Conservation (phyloP, 1,140 invertebrate species). For the Stenopsyche tienmushanensis region DNA sequence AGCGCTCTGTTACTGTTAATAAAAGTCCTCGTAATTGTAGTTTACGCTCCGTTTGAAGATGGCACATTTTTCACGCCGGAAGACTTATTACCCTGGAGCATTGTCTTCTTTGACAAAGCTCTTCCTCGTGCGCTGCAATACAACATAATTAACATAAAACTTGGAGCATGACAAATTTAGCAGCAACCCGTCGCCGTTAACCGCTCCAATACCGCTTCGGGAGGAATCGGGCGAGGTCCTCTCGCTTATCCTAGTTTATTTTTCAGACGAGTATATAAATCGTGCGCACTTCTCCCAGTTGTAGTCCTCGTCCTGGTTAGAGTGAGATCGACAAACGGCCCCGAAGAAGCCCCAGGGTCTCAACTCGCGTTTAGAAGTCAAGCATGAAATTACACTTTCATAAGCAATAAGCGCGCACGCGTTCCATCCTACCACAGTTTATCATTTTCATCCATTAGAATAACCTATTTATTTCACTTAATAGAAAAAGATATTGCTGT, state of each 20-base stretch:
- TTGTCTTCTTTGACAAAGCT: slow-evolving; percentile 12
- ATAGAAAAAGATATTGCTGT: slow-evolving; percentile 16
- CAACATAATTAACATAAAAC: slow-evolving; percentile 31
- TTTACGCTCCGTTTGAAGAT: slow-evolving; percentile 1
- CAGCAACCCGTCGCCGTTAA: not conserved
- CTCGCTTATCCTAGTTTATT: no score
- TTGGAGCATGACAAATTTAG: slow-evolving; percentile 15
- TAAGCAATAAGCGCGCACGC: slow-evolving; percentile 34
- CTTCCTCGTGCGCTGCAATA: not conserved
- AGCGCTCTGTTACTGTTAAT: no score
- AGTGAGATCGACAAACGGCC: not conserved
- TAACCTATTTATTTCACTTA: slow-evolving; percentile 24
- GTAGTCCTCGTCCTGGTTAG: slow-evolving; percentile 3
- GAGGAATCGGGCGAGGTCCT: no score
- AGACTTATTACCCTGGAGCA: slow-evolving; percentile 14
- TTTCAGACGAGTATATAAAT: no score
- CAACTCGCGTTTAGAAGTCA: slow-evolving; percentile 25
- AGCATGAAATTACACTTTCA: slow-evolving; percentile 40
- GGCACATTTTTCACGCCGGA: slow-evolving; percentile 11
- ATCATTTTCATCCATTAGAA: slow-evolving; percentile 27
- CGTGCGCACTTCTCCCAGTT: not conserved
- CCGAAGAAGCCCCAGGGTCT: slow-evolving; percentile 9
- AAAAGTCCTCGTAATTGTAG: not conserved
- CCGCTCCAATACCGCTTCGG: not conserved
- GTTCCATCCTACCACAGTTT: slow-evolving; percentile 7